Conservation (phyloP, 2,888 invertebrate genomes). For the Acleris cristana region DNA sequence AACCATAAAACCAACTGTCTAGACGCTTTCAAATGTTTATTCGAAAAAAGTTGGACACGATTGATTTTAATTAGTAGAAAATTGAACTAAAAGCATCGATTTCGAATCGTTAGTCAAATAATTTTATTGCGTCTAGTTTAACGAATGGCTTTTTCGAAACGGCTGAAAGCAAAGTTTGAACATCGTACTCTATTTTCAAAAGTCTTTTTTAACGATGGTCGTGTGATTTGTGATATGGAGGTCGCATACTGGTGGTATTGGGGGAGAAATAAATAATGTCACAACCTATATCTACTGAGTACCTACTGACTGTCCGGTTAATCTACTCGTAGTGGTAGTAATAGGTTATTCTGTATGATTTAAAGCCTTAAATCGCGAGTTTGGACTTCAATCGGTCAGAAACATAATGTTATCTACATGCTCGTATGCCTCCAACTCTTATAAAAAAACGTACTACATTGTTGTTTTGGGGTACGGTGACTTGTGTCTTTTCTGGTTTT, state of each 20-base stretch:
- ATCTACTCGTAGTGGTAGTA: no score
- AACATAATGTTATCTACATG: no score
- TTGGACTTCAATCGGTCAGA: no score
- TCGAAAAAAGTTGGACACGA: slow-evolving; percentile 46
- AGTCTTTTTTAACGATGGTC: slow-evolving; percentile 53
- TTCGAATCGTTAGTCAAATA: slow-evolving; percentile 47
- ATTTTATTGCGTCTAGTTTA: slow-evolving; percentile 64
- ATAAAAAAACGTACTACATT: no score
- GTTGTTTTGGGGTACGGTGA: no score
- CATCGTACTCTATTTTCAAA: slow-evolving; percentile 66
- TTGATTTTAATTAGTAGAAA: slow-evolving; percentile 64
- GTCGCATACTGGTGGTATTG: slow-evolving; percentile 15
- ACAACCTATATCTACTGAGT: slow-evolving; percentile 1
- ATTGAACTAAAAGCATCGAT: slow-evolving; percentile 63
- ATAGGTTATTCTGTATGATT: no score
- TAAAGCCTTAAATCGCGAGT: no score
- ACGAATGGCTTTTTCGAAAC: slow-evolving; percentile 64
- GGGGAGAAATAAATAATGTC: background rate
- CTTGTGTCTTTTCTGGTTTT: no score
- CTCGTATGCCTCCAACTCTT: no score
- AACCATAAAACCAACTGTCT: slow-evolving; percentile 34
- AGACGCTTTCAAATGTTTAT: slow-evolving; percentile 43
- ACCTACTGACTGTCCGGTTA: background rate
- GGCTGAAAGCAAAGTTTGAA: slow-evolving; percentile 73
- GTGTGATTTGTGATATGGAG: slow-evolving; percentile 20